Evolutionary conservation across 2,113 vertebrate species (phyloP).

Genomic region (Danionella cerebrum): DNA sequence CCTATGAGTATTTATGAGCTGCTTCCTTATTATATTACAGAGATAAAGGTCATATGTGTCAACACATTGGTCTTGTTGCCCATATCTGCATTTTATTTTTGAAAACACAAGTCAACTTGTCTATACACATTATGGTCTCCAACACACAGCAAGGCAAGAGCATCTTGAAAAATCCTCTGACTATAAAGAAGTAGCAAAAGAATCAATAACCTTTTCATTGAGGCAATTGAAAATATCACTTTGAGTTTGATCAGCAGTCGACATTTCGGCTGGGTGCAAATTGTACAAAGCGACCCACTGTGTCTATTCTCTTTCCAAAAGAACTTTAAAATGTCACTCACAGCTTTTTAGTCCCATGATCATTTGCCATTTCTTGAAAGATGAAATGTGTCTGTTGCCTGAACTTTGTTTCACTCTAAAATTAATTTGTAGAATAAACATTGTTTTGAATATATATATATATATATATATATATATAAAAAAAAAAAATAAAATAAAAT

Average conservation of each 20-base stretch:
- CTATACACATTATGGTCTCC: not conserved
- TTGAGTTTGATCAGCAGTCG: not conserved
- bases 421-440: too few relatives aligned
- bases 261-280: not conserved
- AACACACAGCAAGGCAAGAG: not conserved
- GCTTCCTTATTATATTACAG: not conserved
- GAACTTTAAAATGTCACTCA: conserved; percentile 4
- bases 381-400: not conserved
- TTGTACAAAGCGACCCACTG: conserved; percentile 1
- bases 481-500: too few relatives aligned
- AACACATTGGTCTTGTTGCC: not conserved
- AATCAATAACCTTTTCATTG: conserved; percentile 17
- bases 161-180: not conserved
- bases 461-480: too few relatives aligned
- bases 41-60: not conserved
- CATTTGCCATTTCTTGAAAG: conserved; percentile 1
- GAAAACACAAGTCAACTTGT: not conserved
- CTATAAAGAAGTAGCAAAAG: not conserved
- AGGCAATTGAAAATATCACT: conserved; percentile 5
- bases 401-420: too few relatives aligned
- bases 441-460: too few relatives aligned
- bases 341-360: not conserved
- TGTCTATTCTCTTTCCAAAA: not conserved
- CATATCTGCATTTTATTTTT: not conserved
- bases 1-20: too few relatives aligned